Conservation (phyloP, 2,797 vertebrate genomes). For the Gallinago solitaria region DNA sequence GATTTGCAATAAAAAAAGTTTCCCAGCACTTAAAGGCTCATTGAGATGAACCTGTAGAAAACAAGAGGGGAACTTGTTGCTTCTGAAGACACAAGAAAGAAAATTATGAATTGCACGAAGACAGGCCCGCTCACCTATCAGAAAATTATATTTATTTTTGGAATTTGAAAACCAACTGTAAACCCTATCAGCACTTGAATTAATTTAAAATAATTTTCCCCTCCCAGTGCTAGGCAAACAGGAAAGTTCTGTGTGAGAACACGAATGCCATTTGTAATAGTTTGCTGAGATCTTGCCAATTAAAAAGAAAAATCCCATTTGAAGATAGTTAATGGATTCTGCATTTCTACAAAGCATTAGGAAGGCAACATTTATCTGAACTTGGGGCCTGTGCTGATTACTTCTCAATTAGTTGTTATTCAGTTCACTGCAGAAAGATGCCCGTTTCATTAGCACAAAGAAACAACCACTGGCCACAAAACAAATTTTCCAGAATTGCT, state of each 20-base stretch:
- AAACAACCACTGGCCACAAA: constrained; percentile 69
- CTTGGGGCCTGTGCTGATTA: constrained; percentile 71
- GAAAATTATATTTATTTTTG: neutral
- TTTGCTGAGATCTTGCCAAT: constrained; percentile 76
- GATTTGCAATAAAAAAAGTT: neutral
- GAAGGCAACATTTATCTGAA: constrained; percentile 72
- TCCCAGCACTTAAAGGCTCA: neutral
- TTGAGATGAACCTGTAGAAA: neutral
- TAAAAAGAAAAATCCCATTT: constrained; percentile 75
- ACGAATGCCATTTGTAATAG: constrained; percentile 52
- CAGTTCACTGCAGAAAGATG: constrained; percentile 76
- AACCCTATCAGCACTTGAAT: constrained; percentile 7
- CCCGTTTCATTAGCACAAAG: constrained; percentile 69
- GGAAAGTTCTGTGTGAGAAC: constrained; percentile 57
- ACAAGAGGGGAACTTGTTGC: neutral
- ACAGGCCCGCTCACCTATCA: neutral
- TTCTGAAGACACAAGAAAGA: neutral
- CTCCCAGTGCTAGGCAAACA: constrained; percentile 61
- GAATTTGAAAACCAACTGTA: neutral
- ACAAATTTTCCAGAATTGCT: constrained; percentile 49
- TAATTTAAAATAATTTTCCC: constrained; percentile 62
- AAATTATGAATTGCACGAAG: neutral
- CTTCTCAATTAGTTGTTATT: constrained; percentile 78
- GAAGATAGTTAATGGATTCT: constrained; percentile 75
- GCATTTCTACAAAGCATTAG: constrained; percentile 71